Conservation (phyloP, 2,797 vertebrate genomes). For the Molossus molossus region DNA sequence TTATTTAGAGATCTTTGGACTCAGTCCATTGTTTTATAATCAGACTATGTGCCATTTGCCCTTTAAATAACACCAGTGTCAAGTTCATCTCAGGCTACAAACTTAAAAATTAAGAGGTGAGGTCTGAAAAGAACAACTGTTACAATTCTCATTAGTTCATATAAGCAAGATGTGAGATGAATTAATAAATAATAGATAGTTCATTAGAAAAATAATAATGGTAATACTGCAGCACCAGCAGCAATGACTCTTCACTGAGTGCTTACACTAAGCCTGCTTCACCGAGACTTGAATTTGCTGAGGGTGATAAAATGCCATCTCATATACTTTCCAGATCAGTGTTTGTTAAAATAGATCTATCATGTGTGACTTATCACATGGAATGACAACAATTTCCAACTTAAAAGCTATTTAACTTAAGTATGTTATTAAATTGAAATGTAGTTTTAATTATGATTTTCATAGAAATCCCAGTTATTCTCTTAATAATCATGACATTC, state of each 20-base stretch:
- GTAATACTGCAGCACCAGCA: not conserved
- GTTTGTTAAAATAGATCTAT: conserved; percentile 15
- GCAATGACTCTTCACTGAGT: not conserved
- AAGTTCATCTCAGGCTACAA: not conserved
- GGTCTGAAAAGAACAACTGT: not conserved
- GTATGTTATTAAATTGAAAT: not conserved
- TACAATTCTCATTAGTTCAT: not conserved
- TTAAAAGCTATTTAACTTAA: not conserved
- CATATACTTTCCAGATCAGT: not conserved
- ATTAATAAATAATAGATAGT: not conserved
- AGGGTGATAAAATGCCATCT: not conserved
- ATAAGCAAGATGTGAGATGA: not conserved
- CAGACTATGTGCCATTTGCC: not conserved
- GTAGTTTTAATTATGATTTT: not conserved
- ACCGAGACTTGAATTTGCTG: not conserved
- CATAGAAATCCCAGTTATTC: not conserved
- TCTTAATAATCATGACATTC: conserved; percentile 23
- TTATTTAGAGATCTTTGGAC: not conserved
- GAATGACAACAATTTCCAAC: not conserved
- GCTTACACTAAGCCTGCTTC: not conserved
- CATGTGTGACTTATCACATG: not conserved
- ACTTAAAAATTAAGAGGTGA: conserved; percentile 33
- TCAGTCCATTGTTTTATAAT: not conserved
- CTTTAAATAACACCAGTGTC: not conserved
- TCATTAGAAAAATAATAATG: not conserved